Conservation (phyloP, 2,797 vertebrate species). For the Morelia viridis region DNA sequence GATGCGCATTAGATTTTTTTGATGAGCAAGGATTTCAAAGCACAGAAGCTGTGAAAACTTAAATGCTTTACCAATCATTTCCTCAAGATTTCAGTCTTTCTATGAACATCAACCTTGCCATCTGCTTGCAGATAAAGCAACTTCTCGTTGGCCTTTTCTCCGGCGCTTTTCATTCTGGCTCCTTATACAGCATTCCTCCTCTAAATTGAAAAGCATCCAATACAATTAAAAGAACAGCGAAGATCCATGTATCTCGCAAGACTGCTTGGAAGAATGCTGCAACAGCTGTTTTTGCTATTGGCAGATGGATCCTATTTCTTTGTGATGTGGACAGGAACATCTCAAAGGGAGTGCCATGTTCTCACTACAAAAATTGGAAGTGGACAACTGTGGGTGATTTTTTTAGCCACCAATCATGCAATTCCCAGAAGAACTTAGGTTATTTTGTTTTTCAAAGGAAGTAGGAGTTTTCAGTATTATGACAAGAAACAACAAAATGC, state of each 20-base stretch:
- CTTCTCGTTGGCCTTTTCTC: constrained; percentile 25
- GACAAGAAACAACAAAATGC: not conserved
- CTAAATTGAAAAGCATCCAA: constrained; percentile 34
- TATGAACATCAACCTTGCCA: not conserved
- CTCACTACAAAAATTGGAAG: not conserved
- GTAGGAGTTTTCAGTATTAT: not conserved
- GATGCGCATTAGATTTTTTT: not conserved
- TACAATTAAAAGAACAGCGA: constrained; percentile 26
- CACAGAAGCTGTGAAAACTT: not conserved
- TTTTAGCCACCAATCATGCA: not conserved
- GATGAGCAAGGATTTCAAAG: not conserved
- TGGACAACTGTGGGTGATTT: not conserved
- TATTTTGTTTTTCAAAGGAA: not conserved
- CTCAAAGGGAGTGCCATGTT: not conserved
- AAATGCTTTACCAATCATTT: not conserved
- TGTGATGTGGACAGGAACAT: not conserved
- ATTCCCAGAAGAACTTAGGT: not conserved
- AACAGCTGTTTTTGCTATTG: not conserved
- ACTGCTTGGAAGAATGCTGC: not conserved
- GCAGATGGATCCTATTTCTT: not conserved
- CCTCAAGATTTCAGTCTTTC: not conserved
- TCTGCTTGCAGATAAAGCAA: not conserved
- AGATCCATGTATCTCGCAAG: not conserved
- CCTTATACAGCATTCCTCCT: constrained; percentile 39
- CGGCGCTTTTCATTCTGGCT: not conserved